Evolutionary conservation across 2,113 vertebrate species (phyloP), one percentile per base, ranked within the genome.

Genomic region (Melanerpes formicivorus): DNA sequence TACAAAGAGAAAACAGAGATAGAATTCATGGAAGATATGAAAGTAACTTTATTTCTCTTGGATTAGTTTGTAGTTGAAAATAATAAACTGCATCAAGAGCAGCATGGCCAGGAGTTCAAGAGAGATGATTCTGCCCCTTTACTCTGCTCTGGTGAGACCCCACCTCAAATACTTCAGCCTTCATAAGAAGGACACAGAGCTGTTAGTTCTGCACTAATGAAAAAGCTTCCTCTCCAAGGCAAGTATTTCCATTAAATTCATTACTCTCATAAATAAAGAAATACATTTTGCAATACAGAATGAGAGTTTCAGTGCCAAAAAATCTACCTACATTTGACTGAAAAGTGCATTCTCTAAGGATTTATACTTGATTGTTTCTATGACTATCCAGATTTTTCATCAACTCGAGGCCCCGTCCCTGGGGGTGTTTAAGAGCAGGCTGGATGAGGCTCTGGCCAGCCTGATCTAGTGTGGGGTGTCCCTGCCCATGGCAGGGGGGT

Each of bases 231-330:
- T 75, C 64, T 76, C 29, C 52, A 62, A 50, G 44, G 62, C n/a
- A 44, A 44, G 42, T 52, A n/a, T 81, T 87, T 83, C 76, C 60
- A 93, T 88, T 80, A 90, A 63, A 83, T 77, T 90, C 64, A 70
- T 55, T 81, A 54, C 48, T 91, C 21, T 52, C 59, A 74, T 46
- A 79, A 93, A 95, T 42, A 65, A 88, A 84, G 26, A 64, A 81
- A 85, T 15, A 87, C 5, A 32, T 90, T 93, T 94, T 87, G 30
- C 48, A 82, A 19, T 69, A 59, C 6, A 82, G 37, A 66, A n/a
- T 29, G 14, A 80, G 59, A 82, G 13, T 21, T 87, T 65, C 50
- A 44, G 22, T 46, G 44, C 17, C 76, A 50, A 72, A 54, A 73
- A 81, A 71, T 55, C 29, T 44, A 14, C 1, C 19, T 82, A 52